phyloP scores from a whole-genome alignment of 2,797 vertebrate genomes.

The Tapera naevia region DNA sequence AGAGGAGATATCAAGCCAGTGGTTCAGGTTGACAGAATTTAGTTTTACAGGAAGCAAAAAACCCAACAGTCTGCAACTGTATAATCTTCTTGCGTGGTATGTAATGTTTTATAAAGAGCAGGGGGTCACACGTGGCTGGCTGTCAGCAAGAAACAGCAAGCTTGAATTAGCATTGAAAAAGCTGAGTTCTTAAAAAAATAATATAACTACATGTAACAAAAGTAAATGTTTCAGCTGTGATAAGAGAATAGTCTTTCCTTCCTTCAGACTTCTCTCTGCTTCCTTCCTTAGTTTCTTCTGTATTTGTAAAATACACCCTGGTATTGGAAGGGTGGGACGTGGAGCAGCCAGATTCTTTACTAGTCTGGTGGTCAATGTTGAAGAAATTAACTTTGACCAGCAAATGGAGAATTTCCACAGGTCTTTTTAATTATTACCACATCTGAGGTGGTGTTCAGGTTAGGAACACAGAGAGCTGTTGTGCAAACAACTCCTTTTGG shows the following conservation, averaged over 20 bases:
- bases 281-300: slow-evolving; percentile 32
- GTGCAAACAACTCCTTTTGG: neutral
- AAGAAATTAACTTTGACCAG: neutral
- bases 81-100: neutral
- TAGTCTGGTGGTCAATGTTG: neutral
- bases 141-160: slow-evolving; percentile 31
- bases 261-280: neutral
- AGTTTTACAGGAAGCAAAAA: slow-evolving; percentile 4
- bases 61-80: neutral
- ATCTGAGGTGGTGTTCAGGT: neutral
- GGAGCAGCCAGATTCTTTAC: neutral
- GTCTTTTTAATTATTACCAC: neutral
- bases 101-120: slow-evolving; percentile 30
- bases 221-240: slow-evolving; percentile 40
- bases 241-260: neutral
- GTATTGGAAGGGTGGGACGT: neutral
- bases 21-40: neutral
- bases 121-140: neutral
- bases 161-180: slow-evolving; percentile 46
- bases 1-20: neutral
- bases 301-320: slow-evolving; percentile 34
- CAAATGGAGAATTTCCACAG: slow-evolving; percentile 18
- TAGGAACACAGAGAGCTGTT: neutral
- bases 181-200: slow-evolving; percentile 32
- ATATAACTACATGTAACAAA: slow-evolving; percentile 15